These are phyloP conservation scores for Polyploca ridens DNA, from an alignment of 2,888 invertebrate species.

Conservation along the genomic window DNA sequence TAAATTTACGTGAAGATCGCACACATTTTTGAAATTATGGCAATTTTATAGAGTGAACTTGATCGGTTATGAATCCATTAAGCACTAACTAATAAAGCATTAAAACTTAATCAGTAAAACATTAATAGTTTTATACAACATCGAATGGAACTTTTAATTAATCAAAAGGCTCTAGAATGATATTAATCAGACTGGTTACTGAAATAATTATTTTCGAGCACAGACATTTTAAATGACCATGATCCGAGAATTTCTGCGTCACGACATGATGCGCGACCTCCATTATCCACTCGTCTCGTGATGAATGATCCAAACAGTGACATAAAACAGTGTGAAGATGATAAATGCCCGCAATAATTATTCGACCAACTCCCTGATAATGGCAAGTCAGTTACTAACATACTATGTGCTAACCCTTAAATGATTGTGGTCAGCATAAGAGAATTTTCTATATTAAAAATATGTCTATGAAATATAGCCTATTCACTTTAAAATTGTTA, in stretches of 20 bases:
- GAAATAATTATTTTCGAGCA: not conserved
- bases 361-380: conserved; percentile 36
- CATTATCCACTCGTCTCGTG: conserved; percentile 48
- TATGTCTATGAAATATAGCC: not conserved
- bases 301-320: conserved; percentile 55
- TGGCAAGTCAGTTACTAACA: conserved; percentile 10
- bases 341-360: conserved; percentile 57
- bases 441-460: not conserved
- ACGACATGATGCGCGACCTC: conserved; percentile 33
- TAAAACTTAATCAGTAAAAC: too few relatives aligned
- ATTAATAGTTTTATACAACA: too few relatives aligned
- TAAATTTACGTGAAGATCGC: not conserved
- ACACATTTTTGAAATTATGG: not conserved
- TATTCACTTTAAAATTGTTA: too few relatives aligned
- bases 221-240: conserved; percentile 18
- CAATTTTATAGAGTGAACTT: not conserved
- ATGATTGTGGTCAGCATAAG: not conserved
- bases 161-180: not conserved
- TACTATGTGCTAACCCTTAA: not conserved
- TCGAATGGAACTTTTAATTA: too few relatives aligned
- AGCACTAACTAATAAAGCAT: not conserved
- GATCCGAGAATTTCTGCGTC: conserved; percentile 22
- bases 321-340: conserved; percentile 56
- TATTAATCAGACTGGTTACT: conserved; percentile 1
- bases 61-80: not conserved